A percentile compares a stretch with the other conserved stretches of the same genome.
Conservation (phyloP, 2,797 vertebrate species). For the Sciurus vulgaris region DNA sequence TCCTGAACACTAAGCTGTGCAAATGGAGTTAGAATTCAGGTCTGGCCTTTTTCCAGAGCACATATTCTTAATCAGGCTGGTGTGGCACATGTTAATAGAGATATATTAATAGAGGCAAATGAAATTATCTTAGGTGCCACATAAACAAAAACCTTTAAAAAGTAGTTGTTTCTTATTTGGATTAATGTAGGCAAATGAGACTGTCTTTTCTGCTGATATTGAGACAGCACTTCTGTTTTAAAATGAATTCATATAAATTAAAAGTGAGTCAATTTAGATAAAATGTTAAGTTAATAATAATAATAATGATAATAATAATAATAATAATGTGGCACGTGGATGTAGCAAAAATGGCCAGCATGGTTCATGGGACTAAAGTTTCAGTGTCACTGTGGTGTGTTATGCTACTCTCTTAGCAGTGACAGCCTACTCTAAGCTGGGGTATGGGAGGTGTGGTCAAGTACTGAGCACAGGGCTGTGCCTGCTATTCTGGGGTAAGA, state of each 20-base stretch:
- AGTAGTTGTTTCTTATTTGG: constrained; percentile 20
- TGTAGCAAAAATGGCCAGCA: not conserved
- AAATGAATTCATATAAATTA: not conserved
- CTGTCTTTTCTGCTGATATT: not conserved
- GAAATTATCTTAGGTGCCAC: not conserved
- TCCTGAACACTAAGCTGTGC: not conserved
- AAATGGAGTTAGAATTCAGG: not conserved
- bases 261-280: constrained; percentile 31
- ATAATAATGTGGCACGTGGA: not conserved
- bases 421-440: not conserved
- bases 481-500: not conserved
- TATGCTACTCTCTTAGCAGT: not conserved
- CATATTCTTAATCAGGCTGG: not conserved
- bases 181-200: not conserved
- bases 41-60: not conserved
- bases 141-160: not conserved
- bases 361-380: not conserved
- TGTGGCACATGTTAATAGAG: not conserved
- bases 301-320: not conserved
- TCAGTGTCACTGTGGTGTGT: not conserved
- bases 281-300: not conserved
- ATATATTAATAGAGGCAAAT: not conserved
- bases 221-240: not conserved
- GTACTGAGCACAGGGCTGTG: too few species aligned
- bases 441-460: fast-evolving